Conservation (phyloP, 2,888 invertebrate genomes). For the Carcina quercana region DNA sequence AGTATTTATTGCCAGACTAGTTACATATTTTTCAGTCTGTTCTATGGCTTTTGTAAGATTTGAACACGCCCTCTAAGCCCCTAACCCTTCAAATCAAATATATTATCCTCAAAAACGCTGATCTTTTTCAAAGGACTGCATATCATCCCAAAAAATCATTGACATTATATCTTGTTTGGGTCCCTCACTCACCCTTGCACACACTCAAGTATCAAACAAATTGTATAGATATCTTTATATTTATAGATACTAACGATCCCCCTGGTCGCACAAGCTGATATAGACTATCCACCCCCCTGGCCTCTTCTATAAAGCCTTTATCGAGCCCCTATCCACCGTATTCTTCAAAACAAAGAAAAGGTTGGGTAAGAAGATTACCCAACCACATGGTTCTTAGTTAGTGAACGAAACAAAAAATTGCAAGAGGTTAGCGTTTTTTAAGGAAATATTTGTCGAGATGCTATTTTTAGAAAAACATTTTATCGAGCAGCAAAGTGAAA, state of each 20-base stretch:
- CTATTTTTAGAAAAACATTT: no score
- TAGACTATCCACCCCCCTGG: constrained; percentile 58
- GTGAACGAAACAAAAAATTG: no score
- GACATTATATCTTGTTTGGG: constrained; percentile 20
- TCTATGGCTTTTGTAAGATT: no score
- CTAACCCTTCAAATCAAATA: no score
- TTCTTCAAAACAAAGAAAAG: constrained; percentile 56
- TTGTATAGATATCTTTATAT: constrained; percentile 5
- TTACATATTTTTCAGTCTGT: no score
- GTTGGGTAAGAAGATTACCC: constrained; percentile 52
- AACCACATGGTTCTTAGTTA: constrained; percentile 33
- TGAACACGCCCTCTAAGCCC: no score
- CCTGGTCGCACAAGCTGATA: constrained; percentile 48
- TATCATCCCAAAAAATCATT: constrained; percentile 28
- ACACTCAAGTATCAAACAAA: constrained; percentile 12
- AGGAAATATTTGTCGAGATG: no score
- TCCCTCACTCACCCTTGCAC: constrained; percentile 14
- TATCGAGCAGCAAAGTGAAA: no score
- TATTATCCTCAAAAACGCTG: no score
- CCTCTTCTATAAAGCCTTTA: constrained; percentile 43
- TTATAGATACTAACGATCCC: constrained; percentile 36
- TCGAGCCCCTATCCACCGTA: constrained; percentile 37
- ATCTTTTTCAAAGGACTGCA: constrained; percentile 23
- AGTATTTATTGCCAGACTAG: no score
- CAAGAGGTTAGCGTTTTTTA: no score